Conservation (phyloP, 2,797 vertebrate species). For the Phalloptychus januarius region DNA sequence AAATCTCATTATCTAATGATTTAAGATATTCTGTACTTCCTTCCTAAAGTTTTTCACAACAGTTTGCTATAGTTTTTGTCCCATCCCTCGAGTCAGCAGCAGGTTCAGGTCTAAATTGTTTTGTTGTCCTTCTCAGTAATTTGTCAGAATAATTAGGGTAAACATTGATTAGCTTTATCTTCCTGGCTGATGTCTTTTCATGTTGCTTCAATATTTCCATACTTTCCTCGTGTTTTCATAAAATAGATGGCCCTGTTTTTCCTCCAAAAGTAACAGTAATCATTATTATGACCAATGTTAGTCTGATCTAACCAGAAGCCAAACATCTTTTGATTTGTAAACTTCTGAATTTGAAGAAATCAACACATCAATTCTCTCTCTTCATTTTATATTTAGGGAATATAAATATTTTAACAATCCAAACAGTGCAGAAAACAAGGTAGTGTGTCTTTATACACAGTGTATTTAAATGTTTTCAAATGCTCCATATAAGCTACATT, state of each 20-base stretch:
- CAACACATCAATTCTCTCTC: background rate
- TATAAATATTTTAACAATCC: background rate
- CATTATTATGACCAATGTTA: background rate
- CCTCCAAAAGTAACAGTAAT: background rate
- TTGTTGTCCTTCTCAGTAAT: background rate
- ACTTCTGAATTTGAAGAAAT: background rate
- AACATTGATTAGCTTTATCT: background rate
- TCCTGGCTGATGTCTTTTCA: background rate
- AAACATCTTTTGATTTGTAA: background rate
- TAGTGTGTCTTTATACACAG: background rate
- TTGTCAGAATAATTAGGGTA: background rate
- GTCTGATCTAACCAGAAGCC: background rate
- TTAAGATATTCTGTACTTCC: background rate
- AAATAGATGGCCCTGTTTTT: too few relatives aligned
- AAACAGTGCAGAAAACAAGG: background rate
- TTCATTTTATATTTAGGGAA: background rate
- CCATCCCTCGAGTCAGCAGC: background rate
- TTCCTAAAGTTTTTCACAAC: background rate
- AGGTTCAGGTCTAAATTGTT: background rate
- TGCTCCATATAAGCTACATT: conserved; percentile 59
- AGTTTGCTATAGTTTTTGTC: background rate
- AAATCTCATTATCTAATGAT: too few relatives aligned
- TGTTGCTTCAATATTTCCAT: background rate
- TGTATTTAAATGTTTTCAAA: conserved; percentile 8
- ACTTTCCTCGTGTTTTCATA: too few relatives aligned